These are phyloP conservation scores for Siderastrea siderea DNA, from an alignment of 92 coral and sea anemone species.

Conservation along the genomic window DNA sequence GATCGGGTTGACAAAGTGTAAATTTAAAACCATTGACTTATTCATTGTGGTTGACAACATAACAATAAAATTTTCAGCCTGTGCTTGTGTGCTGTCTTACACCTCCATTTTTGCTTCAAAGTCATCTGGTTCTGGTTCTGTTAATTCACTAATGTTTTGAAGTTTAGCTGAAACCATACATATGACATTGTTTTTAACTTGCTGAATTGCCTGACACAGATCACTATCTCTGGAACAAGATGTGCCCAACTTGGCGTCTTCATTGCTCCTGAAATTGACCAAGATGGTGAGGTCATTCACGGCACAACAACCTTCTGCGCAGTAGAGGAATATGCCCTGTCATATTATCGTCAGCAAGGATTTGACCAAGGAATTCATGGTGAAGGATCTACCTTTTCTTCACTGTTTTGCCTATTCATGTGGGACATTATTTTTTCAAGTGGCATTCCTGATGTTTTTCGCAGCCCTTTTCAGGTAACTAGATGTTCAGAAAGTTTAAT, in stretches of 20 bases:
- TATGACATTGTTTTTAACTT: background rate
- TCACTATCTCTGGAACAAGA: slow-evolving; percentile 89
- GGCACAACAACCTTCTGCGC: slow-evolving; percentile 81
- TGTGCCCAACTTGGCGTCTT: slow-evolving; percentile 85
- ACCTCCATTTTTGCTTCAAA: too few relatives aligned
- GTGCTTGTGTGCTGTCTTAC: too few relatives aligned
- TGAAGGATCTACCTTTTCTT: slow-evolving; percentile 88
- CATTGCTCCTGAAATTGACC: slow-evolving; percentile 85
- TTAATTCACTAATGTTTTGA: too few relatives aligned
- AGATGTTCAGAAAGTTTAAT: too few relatives aligned
- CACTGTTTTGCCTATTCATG: slow-evolving; percentile 84
- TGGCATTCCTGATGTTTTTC: slow-evolving; percentile 91
- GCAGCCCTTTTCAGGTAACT: slow-evolving; percentile 90
- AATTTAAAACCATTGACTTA: too few relatives aligned
- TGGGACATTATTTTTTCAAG: slow-evolving; percentile 90
- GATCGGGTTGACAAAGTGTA: too few relatives aligned
- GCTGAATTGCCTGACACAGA: slow-evolving; percentile 34
- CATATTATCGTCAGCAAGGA: slow-evolving; percentile 91
- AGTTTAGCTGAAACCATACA: too few relatives aligned
- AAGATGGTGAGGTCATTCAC: slow-evolving; percentile 76
- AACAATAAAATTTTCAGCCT: too few relatives aligned
- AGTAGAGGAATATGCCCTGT: slow-evolving; percentile 95
- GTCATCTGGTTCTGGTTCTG: too few relatives aligned
- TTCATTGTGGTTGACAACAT: too few relatives aligned
- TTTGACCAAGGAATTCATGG: slow-evolving; percentile 97